Conservation (phyloP, 2,888 invertebrate species). For the Leptothorax acervorum region DNA sequence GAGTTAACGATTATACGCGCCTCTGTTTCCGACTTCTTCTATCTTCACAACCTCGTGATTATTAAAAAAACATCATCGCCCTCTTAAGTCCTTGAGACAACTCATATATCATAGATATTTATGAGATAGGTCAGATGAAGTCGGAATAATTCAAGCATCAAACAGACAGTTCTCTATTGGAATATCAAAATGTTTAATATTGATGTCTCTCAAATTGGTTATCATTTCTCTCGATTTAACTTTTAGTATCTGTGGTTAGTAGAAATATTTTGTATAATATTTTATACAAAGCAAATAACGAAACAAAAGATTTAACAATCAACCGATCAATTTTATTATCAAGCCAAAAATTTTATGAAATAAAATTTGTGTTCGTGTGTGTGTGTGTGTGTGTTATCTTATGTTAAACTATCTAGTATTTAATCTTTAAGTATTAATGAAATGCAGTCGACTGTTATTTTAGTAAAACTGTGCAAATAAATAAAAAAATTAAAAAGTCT, state of each 20-base stretch:
- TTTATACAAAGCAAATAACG: background rate
- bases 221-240: background rate
- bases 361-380: background rate
- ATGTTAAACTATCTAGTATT: background rate
- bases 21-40: background rate
- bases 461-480: background rate
- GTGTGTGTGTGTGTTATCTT: no score
- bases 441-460: background rate
- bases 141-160: background rate
- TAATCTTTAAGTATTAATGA: background rate
- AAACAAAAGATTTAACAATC: background rate
- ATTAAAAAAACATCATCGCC: slow-evolving; percentile 38
- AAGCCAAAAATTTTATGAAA: background rate
- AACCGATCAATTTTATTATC: background rate
- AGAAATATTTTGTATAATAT: background rate
- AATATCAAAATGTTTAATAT: background rate
- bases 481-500: background rate
- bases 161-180: background rate
- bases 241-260: background rate
- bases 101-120: slow-evolving; percentile 8
- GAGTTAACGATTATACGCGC: background rate
- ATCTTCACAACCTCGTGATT: slow-evolving; percentile 4
- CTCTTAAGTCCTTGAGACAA: background rate
- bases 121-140: slow-evolving; percentile 4
- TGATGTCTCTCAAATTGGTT: background rate